These are phyloP conservation scores for Fulica atra DNA, from an alignment of 2,113 vertebrate genomes.

Conservation along the genomic window DNA sequence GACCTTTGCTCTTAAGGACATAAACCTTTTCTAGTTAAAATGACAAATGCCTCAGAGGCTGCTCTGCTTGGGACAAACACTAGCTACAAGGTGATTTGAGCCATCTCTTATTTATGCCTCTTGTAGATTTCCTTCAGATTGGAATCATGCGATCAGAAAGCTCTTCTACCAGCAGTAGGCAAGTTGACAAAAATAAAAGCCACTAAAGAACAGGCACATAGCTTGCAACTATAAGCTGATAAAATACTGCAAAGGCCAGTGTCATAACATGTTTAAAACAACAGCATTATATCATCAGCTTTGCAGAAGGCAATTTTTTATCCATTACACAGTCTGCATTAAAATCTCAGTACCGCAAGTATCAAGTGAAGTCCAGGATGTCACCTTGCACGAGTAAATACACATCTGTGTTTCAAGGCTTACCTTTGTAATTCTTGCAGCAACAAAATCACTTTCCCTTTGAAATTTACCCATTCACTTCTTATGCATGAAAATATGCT, in stretches of 20 bases:
- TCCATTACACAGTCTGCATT: neutral
- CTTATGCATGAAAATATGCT: neutral
- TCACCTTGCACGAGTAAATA: neutral
- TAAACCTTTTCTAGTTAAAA: conserved; percentile 27
- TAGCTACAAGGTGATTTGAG: neutral
- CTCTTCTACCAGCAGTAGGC: neutral
- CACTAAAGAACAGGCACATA: neutral
- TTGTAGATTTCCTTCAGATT: neutral
- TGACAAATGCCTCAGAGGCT: neutral
- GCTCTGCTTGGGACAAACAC: neutral
- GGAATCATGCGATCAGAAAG: neutral
- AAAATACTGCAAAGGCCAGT: neutral
- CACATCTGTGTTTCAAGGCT: conserved; percentile 20
- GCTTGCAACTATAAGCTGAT: neutral
- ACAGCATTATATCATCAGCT: neutral
- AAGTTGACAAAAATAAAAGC: neutral
- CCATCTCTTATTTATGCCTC: neutral
- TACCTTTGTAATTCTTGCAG: neutral
- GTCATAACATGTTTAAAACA: neutral
- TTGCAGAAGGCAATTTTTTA: neutral
- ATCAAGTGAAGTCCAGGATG: conserved; percentile 3
- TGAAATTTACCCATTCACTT: neutral
- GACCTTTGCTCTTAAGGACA: conserved; percentile 6
- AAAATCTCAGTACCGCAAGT: conserved; percentile 16
- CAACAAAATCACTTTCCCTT: neutral